Conservation (phyloP, 2,113 vertebrate species). For the Periophthalmus modestus region DNA sequence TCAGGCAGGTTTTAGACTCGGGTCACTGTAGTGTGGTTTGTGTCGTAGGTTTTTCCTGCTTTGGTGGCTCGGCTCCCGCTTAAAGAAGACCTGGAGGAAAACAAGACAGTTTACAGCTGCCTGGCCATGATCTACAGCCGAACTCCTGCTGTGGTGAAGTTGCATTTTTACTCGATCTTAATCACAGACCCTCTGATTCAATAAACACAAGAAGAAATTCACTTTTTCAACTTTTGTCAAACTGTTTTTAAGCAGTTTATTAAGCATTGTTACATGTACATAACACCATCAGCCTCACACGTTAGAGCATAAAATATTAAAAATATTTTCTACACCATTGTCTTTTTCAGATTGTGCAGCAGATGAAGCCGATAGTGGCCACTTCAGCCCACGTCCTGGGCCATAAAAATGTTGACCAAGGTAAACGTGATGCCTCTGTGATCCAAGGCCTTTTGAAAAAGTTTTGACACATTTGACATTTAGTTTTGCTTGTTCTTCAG, state of each 20-base stretch:
- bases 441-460: not conserved
- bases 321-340: too few relatives aligned
- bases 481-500: not conserved
- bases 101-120: conserved; percentile 82
- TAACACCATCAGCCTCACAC: not conserved
- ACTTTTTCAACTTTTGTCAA: not conserved
- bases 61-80: conserved; percentile 81
- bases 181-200: not conserved
- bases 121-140: conserved; percentile 81
- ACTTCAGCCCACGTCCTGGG: conserved; percentile 64
- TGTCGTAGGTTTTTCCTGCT: conserved; percentile 81
- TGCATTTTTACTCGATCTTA: not conserved
- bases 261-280: not conserved
- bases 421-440: conserved; percentile 43
- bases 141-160: conserved; percentile 63
- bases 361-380: conserved; percentile 71
- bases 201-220: not conserved
- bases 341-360: conserved; percentile 62
- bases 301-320: too few relatives aligned
- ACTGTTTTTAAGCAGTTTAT: not conserved
- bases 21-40: not conserved
- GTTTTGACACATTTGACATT: too few relatives aligned
- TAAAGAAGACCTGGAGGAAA: conserved; percentile 87
- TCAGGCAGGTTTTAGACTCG: not conserved
- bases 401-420: conserved; percentile 65